A percentile compares a stretch with the other conserved stretches of the same genome.
Evolutionary conservation across 2,113 vertebrate species (phyloP).

Genomic region (Gymnorhina tibicen): DNA sequence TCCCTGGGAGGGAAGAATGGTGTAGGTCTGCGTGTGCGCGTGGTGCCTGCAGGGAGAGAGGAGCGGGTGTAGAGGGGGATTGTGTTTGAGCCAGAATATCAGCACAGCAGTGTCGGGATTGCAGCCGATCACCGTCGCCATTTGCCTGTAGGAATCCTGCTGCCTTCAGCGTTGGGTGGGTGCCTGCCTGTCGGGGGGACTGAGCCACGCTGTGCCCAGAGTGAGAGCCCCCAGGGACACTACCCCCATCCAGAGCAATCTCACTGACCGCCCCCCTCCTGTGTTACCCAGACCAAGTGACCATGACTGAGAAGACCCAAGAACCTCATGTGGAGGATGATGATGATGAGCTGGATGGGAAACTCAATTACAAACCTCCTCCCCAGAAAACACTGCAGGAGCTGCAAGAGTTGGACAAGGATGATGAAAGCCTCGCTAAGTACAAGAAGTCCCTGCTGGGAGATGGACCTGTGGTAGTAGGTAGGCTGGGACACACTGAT

Average conservation of each 20-base stretch:
- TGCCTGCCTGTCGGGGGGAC: neutral
- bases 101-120: neutral
- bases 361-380: slow-evolving; percentile 81
- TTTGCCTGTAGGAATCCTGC: neutral
- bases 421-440: slow-evolving; percentile 79
- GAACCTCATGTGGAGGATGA: slow-evolving; percentile 73
- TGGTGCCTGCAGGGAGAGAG: slow-evolving; percentile 41
- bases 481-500: slow-evolving; percentile 17
- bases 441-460: slow-evolving; percentile 82
- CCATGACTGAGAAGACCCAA: slow-evolving; percentile 76
- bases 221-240: neutral
- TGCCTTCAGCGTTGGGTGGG: fast-evolving
- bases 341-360: slow-evolving; percentile 75
- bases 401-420: slow-evolving; percentile 81
- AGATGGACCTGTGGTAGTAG: slow-evolving; percentile 75
- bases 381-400: slow-evolving; percentile 81
- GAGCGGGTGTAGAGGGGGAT: neutral
- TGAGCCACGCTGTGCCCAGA: neutral
- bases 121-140: neutral
- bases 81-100: neutral
- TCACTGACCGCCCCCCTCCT: neutral
- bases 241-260: neutral
- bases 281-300: neutral
- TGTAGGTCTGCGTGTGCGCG: slow-evolving; percentile 8
- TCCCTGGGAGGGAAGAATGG: neutral